Percentiles rank a stretch among this genome's conserved stretches.
phyloP scores from a whole-genome alignment of 2,888 invertebrate species.

The Drosophila antonietae region DNA sequence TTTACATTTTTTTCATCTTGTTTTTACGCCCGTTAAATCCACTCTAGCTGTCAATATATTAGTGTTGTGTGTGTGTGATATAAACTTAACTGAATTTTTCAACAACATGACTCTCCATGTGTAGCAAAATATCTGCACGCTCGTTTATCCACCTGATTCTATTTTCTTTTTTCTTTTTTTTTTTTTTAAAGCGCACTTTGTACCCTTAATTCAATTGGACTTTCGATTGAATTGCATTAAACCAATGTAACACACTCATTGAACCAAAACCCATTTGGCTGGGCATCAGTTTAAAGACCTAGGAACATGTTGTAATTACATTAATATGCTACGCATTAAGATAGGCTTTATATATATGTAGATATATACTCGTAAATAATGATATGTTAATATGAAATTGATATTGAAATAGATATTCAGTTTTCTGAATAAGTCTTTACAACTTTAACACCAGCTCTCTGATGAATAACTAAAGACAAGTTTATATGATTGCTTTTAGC shows the following conservation, averaged over 20 bases:
- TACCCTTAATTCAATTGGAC: slow-evolving; percentile 18
- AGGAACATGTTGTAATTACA: background rate
- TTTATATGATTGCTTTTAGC: too few species aligned
- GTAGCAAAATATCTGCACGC: slow-evolving; percentile 19
- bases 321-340: background rate
- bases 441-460: too few species aligned
- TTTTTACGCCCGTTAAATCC: slow-evolving; percentile 53
- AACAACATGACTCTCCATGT: slow-evolving; percentile 17
- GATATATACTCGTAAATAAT: too few species aligned
- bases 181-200: background rate
- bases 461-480: background rate
- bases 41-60: slow-evolving; percentile 32
- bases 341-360: too few species aligned
- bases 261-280: background rate
- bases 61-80: slow-evolving; percentile 14
- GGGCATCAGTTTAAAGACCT: background rate
- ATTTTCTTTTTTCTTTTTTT: too few species aligned
- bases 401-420: background rate
- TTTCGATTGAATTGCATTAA: slow-evolving; percentile 1
- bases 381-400: too few species aligned
- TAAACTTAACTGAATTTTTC: slow-evolving; percentile 22
- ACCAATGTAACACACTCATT: background rate
- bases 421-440: background rate
- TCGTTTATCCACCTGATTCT: background rate
- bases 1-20: background rate